Evolutionary conservation across 2,797 vertebrate species (phyloP), one percentile per base, ranked within the genome.

Genomic region (Girardinus metallicus): DNA sequence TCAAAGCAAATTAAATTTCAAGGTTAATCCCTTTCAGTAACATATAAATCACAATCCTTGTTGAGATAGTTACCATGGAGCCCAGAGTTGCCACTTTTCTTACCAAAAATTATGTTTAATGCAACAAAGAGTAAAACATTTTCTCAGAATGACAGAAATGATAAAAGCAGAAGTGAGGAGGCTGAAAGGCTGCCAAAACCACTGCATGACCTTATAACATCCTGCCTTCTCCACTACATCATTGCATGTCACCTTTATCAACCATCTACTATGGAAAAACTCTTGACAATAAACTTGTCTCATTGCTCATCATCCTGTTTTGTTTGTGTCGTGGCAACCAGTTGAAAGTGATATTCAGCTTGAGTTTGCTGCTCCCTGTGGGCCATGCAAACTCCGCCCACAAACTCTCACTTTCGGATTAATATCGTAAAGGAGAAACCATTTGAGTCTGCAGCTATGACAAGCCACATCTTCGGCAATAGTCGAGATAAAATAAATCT

Each of bases 141-240:
- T 68, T 23, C 64, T 68, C 64, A 41, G 36, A 36, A 78, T 77
- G 57, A 78, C 23, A 49, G 43, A 78, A 75, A 80, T 44, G 44
- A 76, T 57, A 76, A 79, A 79, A 73, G 66, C 41, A 77, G 57
- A 76, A 3, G 9, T 60, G 75, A 47, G 53, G 53, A 81, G 41
- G 62, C 6, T 39, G 72, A 36, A 39, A 55, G 23, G 16, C 2
- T 72, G 16, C 13, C 31, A 64, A 74, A 85, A 83, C 79, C 81
- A 75, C 57, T 16, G 34, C 34, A 7, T 89, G 88, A 92, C 92
- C 86, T 91, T 91, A 60, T 79, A 80, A 88, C 93, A 89, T 91
- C 91, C 89, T 90, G 86, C 51, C 81, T 80, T 36, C n/a, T 72
- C 10, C 78, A 90, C 91, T 88, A 82, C 90, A 90, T 43, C 6